These are phyloP conservation scores for Archocentrus centrarchus DNA, from an alignment of 2,113 vertebrate genomes.

Conservation along the genomic window DNA sequence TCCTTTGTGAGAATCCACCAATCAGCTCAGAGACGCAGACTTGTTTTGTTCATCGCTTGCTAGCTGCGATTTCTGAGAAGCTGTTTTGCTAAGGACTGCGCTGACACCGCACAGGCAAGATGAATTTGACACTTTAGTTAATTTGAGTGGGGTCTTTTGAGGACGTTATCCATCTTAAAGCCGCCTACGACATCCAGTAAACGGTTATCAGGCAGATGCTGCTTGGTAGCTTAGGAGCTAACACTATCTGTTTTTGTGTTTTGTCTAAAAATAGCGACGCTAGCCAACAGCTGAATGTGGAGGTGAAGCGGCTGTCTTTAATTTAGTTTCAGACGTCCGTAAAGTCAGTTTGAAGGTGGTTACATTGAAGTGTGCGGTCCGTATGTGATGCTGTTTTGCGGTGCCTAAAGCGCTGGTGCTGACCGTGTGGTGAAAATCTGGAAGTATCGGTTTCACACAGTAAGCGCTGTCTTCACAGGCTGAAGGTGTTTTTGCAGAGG, in stretches of 20 bases:
- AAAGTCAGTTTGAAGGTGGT: background rate
- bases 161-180: background rate
- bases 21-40: background rate
- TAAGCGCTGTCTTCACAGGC: background rate
- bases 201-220: background rate
- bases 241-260: background rate
- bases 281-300: background rate
- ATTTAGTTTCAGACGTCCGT: background rate
- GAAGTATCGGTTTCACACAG: background rate
- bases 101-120: slow-evolving; percentile 44
- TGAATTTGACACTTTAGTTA: background rate
- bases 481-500: background rate
- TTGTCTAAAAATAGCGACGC: background rate
- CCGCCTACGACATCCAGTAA: too few species aligned
- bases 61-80: background rate
- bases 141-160: background rate
- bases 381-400: background rate
- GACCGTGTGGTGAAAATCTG: background rate
- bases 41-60: background rate
- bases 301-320: background rate
- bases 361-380: background rate
- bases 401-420: background rate
- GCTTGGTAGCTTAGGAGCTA: background rate
- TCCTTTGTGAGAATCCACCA: background rate
- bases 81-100: background rate